phyloP scores from a whole-genome alignment of 2,797 vertebrate species.

The Danio aesculapii region DNA sequence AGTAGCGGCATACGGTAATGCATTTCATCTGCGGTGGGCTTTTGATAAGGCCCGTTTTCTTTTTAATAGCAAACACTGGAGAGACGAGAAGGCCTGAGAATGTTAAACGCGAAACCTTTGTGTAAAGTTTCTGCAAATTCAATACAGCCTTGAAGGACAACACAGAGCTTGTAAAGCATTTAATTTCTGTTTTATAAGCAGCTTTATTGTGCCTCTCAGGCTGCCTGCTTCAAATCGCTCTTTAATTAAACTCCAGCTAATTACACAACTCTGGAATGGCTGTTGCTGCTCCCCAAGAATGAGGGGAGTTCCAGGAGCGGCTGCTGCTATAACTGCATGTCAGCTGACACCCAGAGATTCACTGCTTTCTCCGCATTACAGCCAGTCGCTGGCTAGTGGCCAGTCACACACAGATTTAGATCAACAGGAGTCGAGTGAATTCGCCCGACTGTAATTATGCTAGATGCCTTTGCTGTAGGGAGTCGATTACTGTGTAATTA shows the following conservation, averaged over 20 bases:
- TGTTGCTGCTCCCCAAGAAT: slow-evolving; percentile 62
- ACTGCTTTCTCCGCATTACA: slow-evolving; percentile 58
- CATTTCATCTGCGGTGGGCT: slow-evolving; percentile 54
- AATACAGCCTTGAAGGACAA: slow-evolving; percentile 65
- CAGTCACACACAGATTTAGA: slow-evolving; percentile 51
- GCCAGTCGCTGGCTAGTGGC: slow-evolving; percentile 58
- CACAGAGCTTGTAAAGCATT: slow-evolving; percentile 74
- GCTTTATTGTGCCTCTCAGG: slow-evolving; percentile 77
- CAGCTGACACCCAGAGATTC: slow-evolving; percentile 73
- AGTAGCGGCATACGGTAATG: not conserved
- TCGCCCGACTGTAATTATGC: slow-evolving; percentile 47
- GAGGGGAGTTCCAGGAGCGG: slow-evolving; percentile 63
- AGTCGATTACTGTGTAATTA: slow-evolving; percentile 37
- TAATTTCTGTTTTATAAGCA: slow-evolving; percentile 75
- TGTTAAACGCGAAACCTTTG: slow-evolving; percentile 57
- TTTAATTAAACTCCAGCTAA: slow-evolving; percentile 79
- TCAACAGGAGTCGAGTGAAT: slow-evolving; percentile 37
- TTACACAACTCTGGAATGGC: slow-evolving; percentile 73
- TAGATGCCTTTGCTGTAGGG: slow-evolving; percentile 26
- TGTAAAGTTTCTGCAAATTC: slow-evolving; percentile 61
- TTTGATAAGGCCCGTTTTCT: slow-evolving; percentile 57
- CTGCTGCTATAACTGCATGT: slow-evolving; percentile 69
- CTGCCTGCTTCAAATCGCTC: slow-evolving; percentile 67
- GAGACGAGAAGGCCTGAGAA: slow-evolving; percentile 57
- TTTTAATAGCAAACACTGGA: slow-evolving; percentile 56